Percentiles rank a stretch among this genome's conserved stretches.
These are phyloP conservation scores for Andrena trimmerana DNA, from an alignment of 2,888 invertebrate species.

Conservation along the genomic window DNA sequence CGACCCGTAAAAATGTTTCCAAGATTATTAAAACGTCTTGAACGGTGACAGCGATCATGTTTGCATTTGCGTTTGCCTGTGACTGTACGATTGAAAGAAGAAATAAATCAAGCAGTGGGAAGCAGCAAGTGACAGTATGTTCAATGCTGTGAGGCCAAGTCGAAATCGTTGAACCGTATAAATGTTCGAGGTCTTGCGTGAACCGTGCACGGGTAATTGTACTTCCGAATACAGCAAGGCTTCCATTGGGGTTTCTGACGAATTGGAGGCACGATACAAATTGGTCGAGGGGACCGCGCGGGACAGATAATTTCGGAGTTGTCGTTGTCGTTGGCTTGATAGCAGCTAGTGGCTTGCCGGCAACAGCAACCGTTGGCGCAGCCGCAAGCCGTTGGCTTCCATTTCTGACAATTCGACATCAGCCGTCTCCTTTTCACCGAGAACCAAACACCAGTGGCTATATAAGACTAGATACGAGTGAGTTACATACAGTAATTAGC, in stretches of 20 bases:
- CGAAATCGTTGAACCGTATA: constrained; percentile 68
- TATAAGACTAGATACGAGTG: background rate
- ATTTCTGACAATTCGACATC: constrained; percentile 23
- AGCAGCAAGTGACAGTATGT: background rate
- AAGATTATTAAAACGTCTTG: constrained; percentile 54
- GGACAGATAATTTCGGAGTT: constrained; percentile 60
- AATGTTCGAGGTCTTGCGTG: constrained; percentile 69
- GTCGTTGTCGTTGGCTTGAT: background rate
- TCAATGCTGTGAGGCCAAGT: constrained; percentile 73
- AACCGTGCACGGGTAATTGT: constrained; percentile 73
- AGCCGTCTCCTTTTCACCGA: background rate
- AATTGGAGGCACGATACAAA: constrained; percentile 74
- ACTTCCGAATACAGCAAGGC: constrained; percentile 77
- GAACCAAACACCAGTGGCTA: background rate
- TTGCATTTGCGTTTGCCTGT: background rate
- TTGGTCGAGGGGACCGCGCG: constrained; percentile 60
- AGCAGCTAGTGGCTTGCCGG: background rate
- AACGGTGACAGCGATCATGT: background rate
- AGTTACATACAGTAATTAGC: background rate
- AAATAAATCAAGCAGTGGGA: no score
- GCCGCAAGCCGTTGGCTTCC: background rate
- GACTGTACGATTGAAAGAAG: no score
- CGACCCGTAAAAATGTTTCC: constrained; percentile 66
- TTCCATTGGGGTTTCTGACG: constrained; percentile 73
- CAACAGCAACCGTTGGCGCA: background rate